Evolutionary conservation across 2,113 vertebrate genomes (phyloP).

Genomic region (Siphamia tubifer): DNA sequence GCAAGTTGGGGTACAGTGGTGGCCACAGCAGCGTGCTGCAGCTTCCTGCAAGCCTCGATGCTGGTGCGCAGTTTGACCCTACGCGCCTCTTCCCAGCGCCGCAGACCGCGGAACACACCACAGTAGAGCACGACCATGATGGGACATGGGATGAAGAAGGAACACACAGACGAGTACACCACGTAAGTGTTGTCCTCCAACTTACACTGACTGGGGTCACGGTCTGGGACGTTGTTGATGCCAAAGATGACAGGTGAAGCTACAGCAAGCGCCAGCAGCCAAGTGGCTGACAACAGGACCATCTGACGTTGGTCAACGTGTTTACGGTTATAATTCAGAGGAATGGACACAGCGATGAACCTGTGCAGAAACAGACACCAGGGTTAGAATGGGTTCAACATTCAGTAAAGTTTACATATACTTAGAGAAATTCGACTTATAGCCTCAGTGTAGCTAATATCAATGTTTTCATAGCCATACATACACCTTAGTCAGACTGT

Average conservation of each 20-base stretch:
- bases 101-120: conserved; percentile 88
- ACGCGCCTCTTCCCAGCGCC: conserved; percentile 85
- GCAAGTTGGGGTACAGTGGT: conserved; percentile 47
- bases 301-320: conserved; percentile 87
- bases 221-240: conserved; percentile 85
- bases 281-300: conserved; percentile 88
- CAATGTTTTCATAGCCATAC: too few relatives aligned
- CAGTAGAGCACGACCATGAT: conserved; percentile 93
- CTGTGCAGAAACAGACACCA: conserved; percentile 66
- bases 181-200: conserved; percentile 92
- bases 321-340: conserved; percentile 87
- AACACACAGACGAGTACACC: conserved; percentile 92
- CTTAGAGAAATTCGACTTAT: too few relatives aligned
- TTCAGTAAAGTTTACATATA: too few relatives aligned
- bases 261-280: conserved; percentile 91
- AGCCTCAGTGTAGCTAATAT: too few relatives aligned
- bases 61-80: conserved; percentile 83
- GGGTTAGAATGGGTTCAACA: neutral
- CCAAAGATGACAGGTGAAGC: conserved; percentile 92
- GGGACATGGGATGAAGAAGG: conserved; percentile 95
- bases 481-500: too few relatives aligned
- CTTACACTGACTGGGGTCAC: conserved; percentile 86
- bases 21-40: conserved; percentile 70
- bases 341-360: conserved; percentile 91
- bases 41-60: conserved; percentile 78